A percentile compares a stretch with the other conserved stretches of the same genome.
These are phyloP conservation scores for Euclidia mi DNA, from an alignment of 2,888 invertebrate species.

Conservation along the genomic window DNA sequence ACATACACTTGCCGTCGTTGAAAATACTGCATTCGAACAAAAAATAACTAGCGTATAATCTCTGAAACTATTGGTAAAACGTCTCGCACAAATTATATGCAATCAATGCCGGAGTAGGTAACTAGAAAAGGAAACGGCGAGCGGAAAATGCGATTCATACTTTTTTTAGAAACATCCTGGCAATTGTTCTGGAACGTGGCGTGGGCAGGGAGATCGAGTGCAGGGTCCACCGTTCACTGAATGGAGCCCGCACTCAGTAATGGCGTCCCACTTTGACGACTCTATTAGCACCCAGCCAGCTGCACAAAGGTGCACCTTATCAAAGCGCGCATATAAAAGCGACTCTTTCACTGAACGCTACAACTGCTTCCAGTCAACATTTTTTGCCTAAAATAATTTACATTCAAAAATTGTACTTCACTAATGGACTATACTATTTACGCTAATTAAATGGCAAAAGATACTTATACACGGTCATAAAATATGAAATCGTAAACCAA, in stretches of 20 bases:
- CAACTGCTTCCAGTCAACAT: slow-evolving; percentile 29
- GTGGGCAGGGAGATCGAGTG: slow-evolving; percentile 47
- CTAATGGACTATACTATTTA: too few species aligned
- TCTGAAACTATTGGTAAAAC: not conserved
- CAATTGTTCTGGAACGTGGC: slow-evolving; percentile 24
- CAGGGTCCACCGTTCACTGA: slow-evolving; percentile 54
- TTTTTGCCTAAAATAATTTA: slow-evolving; percentile 41
- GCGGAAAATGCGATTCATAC: slow-evolving; percentile 17
- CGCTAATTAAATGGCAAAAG: too few species aligned
- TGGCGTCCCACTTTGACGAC: slow-evolving; percentile 64
- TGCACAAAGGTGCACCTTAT: slow-evolving; percentile 72
- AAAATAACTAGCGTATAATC: not conserved
- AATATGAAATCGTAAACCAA: too few species aligned
- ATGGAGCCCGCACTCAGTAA: slow-evolving; percentile 54
- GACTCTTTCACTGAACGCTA: slow-evolving; percentile 59
- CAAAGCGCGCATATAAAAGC: slow-evolving; percentile 75
- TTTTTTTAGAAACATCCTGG: slow-evolving; percentile 43
- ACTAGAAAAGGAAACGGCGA: slow-evolving; percentile 8
- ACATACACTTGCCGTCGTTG: too few species aligned
- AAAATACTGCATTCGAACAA: not conserved
- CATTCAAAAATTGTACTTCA: slow-evolving; percentile 1
- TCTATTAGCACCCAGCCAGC: slow-evolving; percentile 66
- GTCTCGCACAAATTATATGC: slow-evolving; percentile 4
- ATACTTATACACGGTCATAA: too few species aligned
- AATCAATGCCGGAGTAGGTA: slow-evolving; percentile 16